Evolutionary conservation across 2,113 vertebrate genomes (phyloP).

Genomic region (Acanthisitta chloris): DNA sequence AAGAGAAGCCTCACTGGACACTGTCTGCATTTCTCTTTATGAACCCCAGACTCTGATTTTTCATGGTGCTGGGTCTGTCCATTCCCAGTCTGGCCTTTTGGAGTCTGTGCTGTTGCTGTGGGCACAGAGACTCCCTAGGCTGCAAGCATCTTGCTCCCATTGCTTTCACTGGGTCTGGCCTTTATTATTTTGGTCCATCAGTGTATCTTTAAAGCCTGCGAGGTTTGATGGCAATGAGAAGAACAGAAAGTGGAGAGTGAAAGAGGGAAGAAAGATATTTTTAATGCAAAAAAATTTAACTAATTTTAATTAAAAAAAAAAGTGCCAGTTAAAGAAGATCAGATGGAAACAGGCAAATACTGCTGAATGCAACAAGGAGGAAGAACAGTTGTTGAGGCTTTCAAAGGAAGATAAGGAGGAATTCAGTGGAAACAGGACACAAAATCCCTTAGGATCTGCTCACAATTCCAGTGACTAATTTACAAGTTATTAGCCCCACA

Average conservation of each 20-base stretch:
- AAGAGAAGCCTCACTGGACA: background rate
- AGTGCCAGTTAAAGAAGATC: background rate
- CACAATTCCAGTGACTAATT: background rate
- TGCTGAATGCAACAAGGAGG: background rate
- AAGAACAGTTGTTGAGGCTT: background rate
- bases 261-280: background rate
- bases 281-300: too few species aligned
- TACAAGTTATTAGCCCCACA: background rate
- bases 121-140: background rate
- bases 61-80: fast-evolving
- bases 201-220: background rate
- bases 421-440: background rate
- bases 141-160: background rate
- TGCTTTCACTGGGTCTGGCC: fast-evolving
- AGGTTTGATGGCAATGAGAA: background rate
- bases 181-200: fast-evolving
- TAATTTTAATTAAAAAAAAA: too few species aligned
- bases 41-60: background rate
- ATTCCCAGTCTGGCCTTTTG: background rate
- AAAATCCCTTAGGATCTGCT: background rate
- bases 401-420: background rate
- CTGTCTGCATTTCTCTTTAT: background rate
- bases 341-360: background rate
- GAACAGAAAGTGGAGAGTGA: background rate
- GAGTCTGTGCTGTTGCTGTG: background rate